A percentile compares a stretch with the other conserved stretches of the same genome.
Evolutionary conservation across 2,888 invertebrate species (phyloP).

Genomic region (Agonum fuliginosum): DNA sequence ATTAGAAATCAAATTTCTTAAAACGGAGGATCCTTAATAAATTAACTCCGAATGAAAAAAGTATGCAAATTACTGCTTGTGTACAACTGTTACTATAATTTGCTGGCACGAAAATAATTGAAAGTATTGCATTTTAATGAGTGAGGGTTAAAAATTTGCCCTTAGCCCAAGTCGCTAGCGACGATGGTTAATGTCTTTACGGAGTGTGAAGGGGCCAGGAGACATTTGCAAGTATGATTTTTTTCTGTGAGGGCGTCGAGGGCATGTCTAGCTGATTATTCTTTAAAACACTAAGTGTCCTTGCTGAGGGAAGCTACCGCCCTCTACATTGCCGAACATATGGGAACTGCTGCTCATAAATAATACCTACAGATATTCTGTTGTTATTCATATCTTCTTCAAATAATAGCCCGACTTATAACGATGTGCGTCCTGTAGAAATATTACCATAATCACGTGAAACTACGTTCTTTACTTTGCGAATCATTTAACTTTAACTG

Average conservation of each 20-base stretch:
- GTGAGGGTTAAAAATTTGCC: constrained; percentile 63
- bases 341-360: constrained; percentile 42
- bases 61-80: constrained; percentile 69
- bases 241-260: constrained; percentile 66
- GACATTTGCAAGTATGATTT: constrained; percentile 74
- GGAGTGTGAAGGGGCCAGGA: constrained; percentile 70
- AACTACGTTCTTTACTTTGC: constrained; percentile 3
- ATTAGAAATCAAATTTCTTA: constrained; percentile 56
- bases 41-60: constrained; percentile 57
- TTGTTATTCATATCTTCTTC: constrained; percentile 22
- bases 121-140: constrained; percentile 69
- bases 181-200: constrained; percentile 73
- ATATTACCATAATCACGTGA: constrained; percentile 4
- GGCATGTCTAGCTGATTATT: constrained; percentile 71
- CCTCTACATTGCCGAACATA: constrained; percentile 30
- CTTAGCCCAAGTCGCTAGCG: constrained; percentile 62
- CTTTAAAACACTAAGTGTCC: constrained; percentile 72
- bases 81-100: constrained; percentile 72
- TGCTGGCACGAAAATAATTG: constrained; percentile 71
- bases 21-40: constrained; percentile 49
- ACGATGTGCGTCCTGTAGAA: not conserved
- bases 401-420: not conserved
- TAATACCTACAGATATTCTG: constrained; percentile 14
- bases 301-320: constrained; percentile 61
- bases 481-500: constrained; percentile 33